phyloP scores from a whole-genome alignment of 2,797 vertebrate species.

The Anolis apletophallus region DNA sequence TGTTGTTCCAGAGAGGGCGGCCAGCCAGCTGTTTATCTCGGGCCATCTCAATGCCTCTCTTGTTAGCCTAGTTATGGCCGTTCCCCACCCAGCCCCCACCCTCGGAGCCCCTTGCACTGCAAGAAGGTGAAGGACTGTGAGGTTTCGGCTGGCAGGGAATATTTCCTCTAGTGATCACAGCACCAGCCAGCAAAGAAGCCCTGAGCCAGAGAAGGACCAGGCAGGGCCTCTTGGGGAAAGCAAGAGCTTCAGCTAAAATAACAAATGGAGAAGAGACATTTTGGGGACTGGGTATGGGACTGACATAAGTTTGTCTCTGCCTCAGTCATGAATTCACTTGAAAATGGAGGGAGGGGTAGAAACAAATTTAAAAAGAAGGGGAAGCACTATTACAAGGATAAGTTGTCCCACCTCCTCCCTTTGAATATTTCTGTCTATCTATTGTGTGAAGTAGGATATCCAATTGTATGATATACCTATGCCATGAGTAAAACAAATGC shows the following conservation, averaged over 20 bases:
- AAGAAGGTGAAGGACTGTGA: constrained; percentile 34
- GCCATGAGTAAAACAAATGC: no score
- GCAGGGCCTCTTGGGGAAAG: no score
- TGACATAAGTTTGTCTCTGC: neutral
- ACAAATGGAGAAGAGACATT: neutral
- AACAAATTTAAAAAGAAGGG: no score
- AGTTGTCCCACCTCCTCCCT: no score
- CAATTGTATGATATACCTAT: no score
- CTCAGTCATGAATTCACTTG: neutral
- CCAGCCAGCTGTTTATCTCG: constrained; percentile 68
- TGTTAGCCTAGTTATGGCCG: constrained; percentile 62
- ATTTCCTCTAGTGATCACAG: constrained; percentile 8
- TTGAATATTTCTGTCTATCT: neutral
- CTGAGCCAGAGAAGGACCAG: neutral
- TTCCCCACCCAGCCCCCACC: constrained; percentile 56
- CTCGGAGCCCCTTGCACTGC: constrained; percentile 6
- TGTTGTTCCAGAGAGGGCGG: constrained; percentile 69
- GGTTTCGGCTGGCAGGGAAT: constrained; percentile 43
- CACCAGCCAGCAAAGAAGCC: neutral
- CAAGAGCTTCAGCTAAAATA: no score
- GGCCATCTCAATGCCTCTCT: constrained; percentile 76
- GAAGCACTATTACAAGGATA: no score
- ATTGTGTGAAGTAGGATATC: neutral
- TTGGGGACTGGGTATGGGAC: no score
- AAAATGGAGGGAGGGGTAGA: no score